Conservation (phyloP, 2,113 vertebrate species). For the Morphnarchus princeps region DNA sequence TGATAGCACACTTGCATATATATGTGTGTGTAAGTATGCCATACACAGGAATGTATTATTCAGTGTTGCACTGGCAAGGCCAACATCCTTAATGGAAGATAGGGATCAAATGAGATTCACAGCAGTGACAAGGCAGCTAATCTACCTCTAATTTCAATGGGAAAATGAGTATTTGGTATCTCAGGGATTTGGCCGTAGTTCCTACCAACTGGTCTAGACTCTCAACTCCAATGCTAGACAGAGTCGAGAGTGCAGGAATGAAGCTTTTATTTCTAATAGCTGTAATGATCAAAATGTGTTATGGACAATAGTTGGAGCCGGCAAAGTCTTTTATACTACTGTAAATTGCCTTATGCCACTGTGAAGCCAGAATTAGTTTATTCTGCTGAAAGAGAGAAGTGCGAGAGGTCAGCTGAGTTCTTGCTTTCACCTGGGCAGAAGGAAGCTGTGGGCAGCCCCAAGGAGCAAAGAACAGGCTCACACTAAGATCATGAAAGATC, state of each 20-base stretch:
- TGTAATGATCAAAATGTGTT: not conserved
- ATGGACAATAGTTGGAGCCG: not conserved
- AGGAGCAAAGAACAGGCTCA: not conserved
- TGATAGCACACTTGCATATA: not conserved
- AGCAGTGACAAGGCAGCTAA: not conserved
- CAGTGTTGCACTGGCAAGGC: not conserved
- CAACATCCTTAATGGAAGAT: not conserved
- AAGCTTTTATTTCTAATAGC: not conserved
- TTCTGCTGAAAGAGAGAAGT: not conserved
- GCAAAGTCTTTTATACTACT: not conserved
- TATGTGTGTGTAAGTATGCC: accelerated
- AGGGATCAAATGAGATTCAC: not conserved
- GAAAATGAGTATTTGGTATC: not conserved
- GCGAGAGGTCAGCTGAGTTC: not conserved
- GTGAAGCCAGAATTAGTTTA: not conserved
- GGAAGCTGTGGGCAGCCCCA: not conserved
- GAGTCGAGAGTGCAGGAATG: not conserved
- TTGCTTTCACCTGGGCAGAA: not conserved
- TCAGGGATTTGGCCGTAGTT: not conserved
- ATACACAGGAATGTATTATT: not conserved
- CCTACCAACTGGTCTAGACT: not conserved
- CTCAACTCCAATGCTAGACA: not conserved
- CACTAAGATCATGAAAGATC: not conserved
- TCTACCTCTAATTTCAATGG: not conserved
- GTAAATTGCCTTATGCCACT: not conserved